These are phyloP conservation scores for Chinchilla lanigera DNA, from an alignment of 2,113 vertebrate species.

Conservation along the genomic window DNA sequence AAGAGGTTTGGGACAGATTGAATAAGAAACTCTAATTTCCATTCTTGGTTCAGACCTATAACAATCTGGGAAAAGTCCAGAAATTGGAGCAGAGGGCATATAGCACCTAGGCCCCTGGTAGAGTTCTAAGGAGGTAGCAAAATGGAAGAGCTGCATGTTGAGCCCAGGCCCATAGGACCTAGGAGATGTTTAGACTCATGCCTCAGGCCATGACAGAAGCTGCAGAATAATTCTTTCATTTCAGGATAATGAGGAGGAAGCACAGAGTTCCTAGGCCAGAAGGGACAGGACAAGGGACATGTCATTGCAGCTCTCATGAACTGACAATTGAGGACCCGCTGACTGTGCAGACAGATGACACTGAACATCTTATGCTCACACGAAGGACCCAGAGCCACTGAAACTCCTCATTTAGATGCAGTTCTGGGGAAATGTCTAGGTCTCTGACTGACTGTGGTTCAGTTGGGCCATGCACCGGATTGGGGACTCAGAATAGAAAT, in stretches of 20 bases:
- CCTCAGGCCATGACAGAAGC: neutral
- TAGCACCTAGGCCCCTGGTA: neutral
- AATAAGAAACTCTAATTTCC: neutral
- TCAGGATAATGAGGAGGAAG: neutral
- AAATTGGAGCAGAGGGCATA: neutral
- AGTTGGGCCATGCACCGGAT: neutral
- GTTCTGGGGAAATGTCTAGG: slow-evolving; percentile 28
- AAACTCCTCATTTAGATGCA: neutral
- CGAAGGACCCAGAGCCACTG: neutral
- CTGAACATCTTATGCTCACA: neutral
- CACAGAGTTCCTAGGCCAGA: neutral
- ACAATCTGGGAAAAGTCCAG: neutral
- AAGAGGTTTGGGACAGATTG: neutral
- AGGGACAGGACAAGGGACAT: neutral
- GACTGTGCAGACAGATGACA: neutral
- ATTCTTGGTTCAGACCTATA: neutral
- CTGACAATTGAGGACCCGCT: neutral
- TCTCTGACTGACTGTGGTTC: slow-evolving; percentile 36
- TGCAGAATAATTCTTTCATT: neutral
- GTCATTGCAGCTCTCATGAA: neutral
- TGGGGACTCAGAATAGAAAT: slow-evolving; percentile 45
- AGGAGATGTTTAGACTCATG: neutral
- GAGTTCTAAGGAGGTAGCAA: neutral
- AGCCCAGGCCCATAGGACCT: neutral
- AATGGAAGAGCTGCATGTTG: neutral